phyloP scores from a whole-genome alignment of 2,113 vertebrate genomes.

The Callipepla californica region DNA sequence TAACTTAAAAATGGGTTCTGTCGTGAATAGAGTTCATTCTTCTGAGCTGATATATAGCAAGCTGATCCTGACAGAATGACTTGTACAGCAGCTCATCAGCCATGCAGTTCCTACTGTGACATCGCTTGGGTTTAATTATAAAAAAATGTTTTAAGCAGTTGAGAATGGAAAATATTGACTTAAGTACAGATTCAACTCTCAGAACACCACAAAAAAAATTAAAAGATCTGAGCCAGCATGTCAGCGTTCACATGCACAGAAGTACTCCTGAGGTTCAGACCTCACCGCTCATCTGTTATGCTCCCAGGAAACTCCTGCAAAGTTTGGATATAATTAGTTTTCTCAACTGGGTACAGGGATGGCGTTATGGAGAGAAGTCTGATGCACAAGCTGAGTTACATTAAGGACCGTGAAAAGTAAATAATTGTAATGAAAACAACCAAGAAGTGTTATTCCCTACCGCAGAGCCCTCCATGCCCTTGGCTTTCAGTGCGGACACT shows the following conservation, averaged over 20 bases:
- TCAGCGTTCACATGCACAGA: neutral
- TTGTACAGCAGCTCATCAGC: conserved; percentile 14
- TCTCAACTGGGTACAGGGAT: neutral
- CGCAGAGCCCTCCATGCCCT: neutral
- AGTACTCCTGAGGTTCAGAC: conserved; percentile 30
- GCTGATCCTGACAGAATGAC: conserved; percentile 41
- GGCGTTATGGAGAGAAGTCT: neutral
- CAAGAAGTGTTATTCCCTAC: neutral
- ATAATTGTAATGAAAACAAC: conserved; percentile 4
- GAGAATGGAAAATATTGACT: conserved; percentile 14
- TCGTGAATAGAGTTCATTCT: conserved; percentile 3
- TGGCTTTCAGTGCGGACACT: neutral
- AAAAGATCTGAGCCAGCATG: neutral
- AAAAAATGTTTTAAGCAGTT: neutral
- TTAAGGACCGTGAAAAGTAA: neutral
- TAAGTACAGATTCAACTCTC: conserved; percentile 15
- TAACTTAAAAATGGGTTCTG: neutral
- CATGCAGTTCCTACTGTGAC: conserved; percentile 23
- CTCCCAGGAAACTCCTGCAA: conserved; percentile 12
- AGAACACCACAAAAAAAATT: neutral
- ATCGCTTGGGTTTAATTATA: conserved; percentile 27
- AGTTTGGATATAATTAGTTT: conserved; percentile 28
- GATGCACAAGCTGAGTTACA: neutral
- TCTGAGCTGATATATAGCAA: neutral
- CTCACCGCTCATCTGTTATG: neutral